These are phyloP conservation scores for Malachius bipustulatus DNA, from an alignment of 2,888 invertebrate species.

Conservation along the genomic window DNA sequence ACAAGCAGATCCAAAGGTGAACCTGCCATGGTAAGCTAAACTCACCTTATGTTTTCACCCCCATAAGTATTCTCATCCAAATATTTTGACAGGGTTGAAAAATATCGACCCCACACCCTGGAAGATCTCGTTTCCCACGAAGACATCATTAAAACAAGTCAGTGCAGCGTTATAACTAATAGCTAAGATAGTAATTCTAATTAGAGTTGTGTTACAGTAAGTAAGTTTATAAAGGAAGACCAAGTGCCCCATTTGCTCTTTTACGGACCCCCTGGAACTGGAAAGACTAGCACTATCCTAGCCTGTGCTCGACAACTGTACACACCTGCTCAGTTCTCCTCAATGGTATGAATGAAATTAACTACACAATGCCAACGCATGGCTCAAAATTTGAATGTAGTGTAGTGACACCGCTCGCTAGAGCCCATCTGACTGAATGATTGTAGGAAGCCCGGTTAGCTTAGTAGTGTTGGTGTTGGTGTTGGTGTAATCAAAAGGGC, in stretches of 20 bases:
- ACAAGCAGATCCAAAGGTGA: slow-evolving; percentile 28
- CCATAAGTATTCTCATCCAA: slow-evolving; percentile 12
- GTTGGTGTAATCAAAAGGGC: no score
- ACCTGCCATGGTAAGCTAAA: slow-evolving; percentile 49
- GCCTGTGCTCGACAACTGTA: slow-evolving; percentile 92
- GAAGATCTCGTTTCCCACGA: slow-evolving; percentile 94
- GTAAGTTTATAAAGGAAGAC: slow-evolving; percentile 79
- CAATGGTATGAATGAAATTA: slow-evolving; percentile 64
- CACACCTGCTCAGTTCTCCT: slow-evolving; percentile 75
- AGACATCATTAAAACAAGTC: slow-evolving; percentile 93
- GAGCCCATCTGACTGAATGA: no score
- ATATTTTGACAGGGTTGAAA: slow-evolving; percentile 76
- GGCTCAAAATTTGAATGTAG: not conserved
- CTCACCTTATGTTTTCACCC: slow-evolving; percentile 7
- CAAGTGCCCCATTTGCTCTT: slow-evolving; percentile 91
- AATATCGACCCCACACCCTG: slow-evolving; percentile 85
- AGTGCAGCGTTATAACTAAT: slow-evolving; percentile 29
- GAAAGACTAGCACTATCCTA: slow-evolving; percentile 94
- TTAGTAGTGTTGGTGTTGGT: no score
- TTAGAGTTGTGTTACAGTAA: slow-evolving; percentile 45
- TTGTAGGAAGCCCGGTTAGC: no score
- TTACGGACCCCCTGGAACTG: slow-evolving; percentile 98
- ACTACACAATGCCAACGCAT: not conserved
- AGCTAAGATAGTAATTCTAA: not conserved
- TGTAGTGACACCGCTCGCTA: slow-evolving; percentile 7